phyloP scores from a whole-genome alignment of 2,888 invertebrate species.

The Artemia sinica region DNA sequence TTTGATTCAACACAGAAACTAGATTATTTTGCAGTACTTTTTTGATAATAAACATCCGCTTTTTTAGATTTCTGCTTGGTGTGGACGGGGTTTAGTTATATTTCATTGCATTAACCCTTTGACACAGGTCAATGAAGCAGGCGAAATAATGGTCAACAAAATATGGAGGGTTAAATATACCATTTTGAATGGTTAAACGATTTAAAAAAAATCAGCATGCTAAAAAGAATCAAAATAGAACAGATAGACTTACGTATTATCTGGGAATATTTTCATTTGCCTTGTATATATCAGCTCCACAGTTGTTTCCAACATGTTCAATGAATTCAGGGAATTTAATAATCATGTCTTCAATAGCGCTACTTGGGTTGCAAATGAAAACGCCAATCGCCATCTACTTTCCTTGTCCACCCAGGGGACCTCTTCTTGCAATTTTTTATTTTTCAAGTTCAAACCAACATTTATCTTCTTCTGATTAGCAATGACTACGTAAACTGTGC shows the following conservation, averaged over 20 bases:
- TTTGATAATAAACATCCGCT: too few relatives aligned
- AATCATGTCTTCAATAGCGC: conserved; percentile 43
- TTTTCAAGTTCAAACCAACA: conserved; percentile 78
- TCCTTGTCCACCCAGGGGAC: conserved; percentile 65
- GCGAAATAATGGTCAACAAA: too few relatives aligned
- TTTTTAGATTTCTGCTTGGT: too few relatives aligned
- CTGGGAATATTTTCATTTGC: conserved; percentile 49
- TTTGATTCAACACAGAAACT: too few relatives aligned
- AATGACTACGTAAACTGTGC: conserved; percentile 49
- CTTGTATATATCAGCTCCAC: conserved; percentile 43
- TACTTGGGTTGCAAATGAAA: conserved; percentile 50
- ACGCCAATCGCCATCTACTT: conserved; percentile 46
- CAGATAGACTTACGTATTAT: conserved; percentile 34
- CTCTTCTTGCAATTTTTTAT: conserved; percentile 54
- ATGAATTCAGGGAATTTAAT: conserved; percentile 55
- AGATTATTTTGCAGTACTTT: too few relatives aligned
- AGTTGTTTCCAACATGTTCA: conserved; percentile 37
- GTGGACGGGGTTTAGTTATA: too few relatives aligned
- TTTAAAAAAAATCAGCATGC: too few relatives aligned
- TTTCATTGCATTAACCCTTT: too few relatives aligned
- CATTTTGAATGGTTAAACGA: too few relatives aligned
- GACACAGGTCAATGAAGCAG: too few relatives aligned
- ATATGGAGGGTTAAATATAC: too few relatives aligned
- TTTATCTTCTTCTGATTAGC: conserved; percentile 39
- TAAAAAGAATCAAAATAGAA: conserved; percentile 21